These are phyloP conservation scores for Capromys pilorides DNA, from an alignment of 2,797 vertebrate genomes.

Conservation along the genomic window DNA sequence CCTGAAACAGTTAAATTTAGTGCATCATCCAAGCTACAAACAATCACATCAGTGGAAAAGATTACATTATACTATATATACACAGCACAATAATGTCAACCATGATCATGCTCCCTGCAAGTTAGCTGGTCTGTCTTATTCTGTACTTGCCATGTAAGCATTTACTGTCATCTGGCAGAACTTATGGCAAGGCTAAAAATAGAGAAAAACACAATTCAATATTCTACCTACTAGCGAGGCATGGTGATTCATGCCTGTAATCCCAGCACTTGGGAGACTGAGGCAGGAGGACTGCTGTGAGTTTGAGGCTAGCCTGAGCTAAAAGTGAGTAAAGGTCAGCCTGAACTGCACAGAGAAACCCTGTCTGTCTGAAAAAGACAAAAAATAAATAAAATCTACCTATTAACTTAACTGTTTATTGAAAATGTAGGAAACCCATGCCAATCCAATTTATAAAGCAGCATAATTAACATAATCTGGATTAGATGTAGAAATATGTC, in stretches of 20 bases:
- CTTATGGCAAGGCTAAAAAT: neutral
- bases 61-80: neutral
- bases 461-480: neutral
- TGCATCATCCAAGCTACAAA: constrained; percentile 20
- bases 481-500: neutral
- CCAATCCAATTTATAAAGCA: neutral
- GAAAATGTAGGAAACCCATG: neutral
- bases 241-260: neutral
- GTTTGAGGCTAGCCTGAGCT: neutral
- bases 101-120: neutral
- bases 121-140: neutral
- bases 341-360: neutral
- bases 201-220: neutral
- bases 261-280: neutral
- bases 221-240: neutral
- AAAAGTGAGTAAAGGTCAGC: neutral
- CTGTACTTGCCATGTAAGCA: neutral
- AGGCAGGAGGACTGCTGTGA: neutral
- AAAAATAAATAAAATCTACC: neutral
- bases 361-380: neutral
- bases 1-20: constrained; percentile 50
- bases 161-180: neutral
- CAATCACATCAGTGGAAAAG: neutral
- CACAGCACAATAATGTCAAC: neutral
- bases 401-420: neutral